phyloP scores from a whole-genome alignment of 2,888 invertebrate species.

The Caenorhabditis sulstoni region DNA sequence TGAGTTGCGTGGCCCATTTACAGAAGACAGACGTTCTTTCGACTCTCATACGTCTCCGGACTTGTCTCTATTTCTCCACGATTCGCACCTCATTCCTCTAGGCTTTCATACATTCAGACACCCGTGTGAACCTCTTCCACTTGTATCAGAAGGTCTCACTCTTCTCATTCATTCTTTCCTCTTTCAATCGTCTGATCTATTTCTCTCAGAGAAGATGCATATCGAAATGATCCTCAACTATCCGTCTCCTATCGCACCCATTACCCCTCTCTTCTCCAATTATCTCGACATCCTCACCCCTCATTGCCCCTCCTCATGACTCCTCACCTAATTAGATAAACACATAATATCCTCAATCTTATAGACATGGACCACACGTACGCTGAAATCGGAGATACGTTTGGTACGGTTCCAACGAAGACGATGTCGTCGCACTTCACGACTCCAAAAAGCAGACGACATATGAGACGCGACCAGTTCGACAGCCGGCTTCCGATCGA shows the following conservation, averaged over 20 bases:
- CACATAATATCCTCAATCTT: slow-evolving; percentile 3
- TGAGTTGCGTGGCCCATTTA: no score
- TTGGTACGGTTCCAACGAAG: background rate
- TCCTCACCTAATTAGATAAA: slow-evolving; percentile 29
- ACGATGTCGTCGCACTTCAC: slow-evolving; percentile 5
- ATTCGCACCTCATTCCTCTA: no score
- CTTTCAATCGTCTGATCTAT: no score
- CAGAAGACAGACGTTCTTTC: no score
- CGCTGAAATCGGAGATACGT: slow-evolving; percentile 37
- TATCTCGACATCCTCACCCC: slow-evolving; percentile 12
- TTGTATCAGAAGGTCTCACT: no score
- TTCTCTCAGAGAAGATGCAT: no score
- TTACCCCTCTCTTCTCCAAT: slow-evolving; percentile 5
- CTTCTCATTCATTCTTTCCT: no score
- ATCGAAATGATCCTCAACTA: background rate
- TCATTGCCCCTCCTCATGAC: slow-evolving; percentile 5
- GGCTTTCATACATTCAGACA: no score
- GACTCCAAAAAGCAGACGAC: slow-evolving; percentile 14
- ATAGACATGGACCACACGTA: slow-evolving; percentile 49
- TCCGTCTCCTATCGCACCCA: background rate
- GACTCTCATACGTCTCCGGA: no score
- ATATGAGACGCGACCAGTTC: slow-evolving; percentile 22
- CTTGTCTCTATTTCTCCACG: no score
- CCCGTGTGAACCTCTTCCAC: no score
- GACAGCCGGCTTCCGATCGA: slow-evolving; percentile 51